phyloP scores from a whole-genome alignment of 2,888 invertebrate genomes.

The Lasioglossum vierecki region DNA sequence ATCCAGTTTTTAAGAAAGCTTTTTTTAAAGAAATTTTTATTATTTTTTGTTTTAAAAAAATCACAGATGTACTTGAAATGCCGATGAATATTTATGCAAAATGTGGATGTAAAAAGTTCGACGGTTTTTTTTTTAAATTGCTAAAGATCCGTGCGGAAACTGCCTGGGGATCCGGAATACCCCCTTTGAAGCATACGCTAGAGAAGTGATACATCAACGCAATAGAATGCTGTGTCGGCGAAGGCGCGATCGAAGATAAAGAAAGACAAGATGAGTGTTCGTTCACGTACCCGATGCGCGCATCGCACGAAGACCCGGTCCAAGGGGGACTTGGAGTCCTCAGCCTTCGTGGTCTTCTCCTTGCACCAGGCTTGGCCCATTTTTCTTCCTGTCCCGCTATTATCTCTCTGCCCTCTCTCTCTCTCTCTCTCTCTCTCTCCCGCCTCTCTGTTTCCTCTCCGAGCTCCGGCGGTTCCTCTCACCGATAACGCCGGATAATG shows the following conservation, averaged over 20 bases:
- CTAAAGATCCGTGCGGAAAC: not conserved
- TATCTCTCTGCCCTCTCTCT: constrained; percentile 43
- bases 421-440: constrained; percentile 33
- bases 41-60: not conserved
- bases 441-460: constrained; percentile 30
- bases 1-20: not conserved
- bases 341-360: constrained; percentile 81
- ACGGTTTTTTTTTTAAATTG: not conserved
- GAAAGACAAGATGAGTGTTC: constrained; percentile 11
- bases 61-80: not conserved
- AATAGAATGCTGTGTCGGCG: not conserved
- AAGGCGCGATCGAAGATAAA: not conserved
- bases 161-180: not conserved
- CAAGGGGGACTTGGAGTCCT: constrained; percentile 83
- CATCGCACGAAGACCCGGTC: constrained; percentile 83
- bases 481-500: constrained; percentile 71
- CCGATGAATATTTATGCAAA: not conserved
- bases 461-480: constrained; percentile 58
- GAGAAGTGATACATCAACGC: not conserved
- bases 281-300: constrained; percentile 80
- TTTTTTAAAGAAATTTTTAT: not conserved
- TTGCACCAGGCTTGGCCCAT: constrained; percentile 84
- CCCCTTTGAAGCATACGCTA: not conserved
- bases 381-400: constrained; percentile 60
- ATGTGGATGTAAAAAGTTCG: not conserved